Evolutionary conservation across 2,888 invertebrate genomes (phyloP), one percentile per base, ranked within the genome.

Genomic region (Eupithecia centaureata): DNA sequence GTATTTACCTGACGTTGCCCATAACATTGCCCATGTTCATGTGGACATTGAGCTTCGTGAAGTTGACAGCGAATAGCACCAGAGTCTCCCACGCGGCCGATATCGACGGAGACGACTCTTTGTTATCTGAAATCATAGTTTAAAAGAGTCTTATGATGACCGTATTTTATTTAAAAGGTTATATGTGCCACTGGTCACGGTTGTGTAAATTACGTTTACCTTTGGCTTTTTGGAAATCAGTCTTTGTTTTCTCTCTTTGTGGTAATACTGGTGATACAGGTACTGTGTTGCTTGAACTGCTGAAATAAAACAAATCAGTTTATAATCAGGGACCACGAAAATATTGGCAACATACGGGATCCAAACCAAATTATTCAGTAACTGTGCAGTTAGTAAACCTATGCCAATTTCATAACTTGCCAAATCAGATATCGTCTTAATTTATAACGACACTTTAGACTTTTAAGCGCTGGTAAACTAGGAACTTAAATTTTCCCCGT

Each of bases 21-120:
- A 99, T 99, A 0, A 99, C 99, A 84, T 99, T 99, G 52, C 99
- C 99, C 98, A 99, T 99, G 89, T 99, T 99, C 97, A 99, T 99
- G 84, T 98, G 98, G 12, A 99, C 98, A 87, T 99, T 99, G 63
- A 99, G 94, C 79, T 97, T 96, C 57, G 98, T 98, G 87, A 99
- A 98, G 93, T 99, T 99, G 52, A 99, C 97, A 0, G 98, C 98
- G 91, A 99, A 98, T 66, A 99, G 93, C 3, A 99, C 99, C 61
- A 99, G 92, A 3, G 99, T 99, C 91, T 99, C 98, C 99, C 99
- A 99, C 52, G 98, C 96, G 4, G 97, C 95, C 72, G 95, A 80
- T 61, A 68, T 67, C 47, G 70, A 72, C 52, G 38, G 73, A 33
- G 68, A 70, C 59, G 47, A 65, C 70, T 74, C 73, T 58, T 74